A percentile compares a stretch with the other conserved stretches of the same genome.
These are phyloP conservation scores for Sebastes vulpes DNA, from an alignment of 2,797 vertebrate genomes.

Conservation along the genomic window DNA sequence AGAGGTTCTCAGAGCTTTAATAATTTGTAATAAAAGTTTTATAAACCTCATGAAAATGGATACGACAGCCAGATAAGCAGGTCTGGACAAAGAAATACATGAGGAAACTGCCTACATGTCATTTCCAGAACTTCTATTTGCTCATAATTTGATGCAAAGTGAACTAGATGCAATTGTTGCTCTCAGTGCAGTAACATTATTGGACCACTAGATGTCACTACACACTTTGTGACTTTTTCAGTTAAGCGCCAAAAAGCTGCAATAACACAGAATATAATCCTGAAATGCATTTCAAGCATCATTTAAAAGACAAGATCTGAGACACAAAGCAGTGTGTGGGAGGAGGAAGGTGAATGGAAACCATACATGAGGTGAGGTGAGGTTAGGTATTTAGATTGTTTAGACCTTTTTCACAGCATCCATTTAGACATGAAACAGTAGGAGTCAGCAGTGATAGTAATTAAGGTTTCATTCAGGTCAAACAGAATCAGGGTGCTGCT, in stretches of 20 bases:
- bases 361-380: neutral
- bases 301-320: neutral
- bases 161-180: neutral
- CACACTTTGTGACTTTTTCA: neutral
- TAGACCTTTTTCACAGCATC: too few species aligned
- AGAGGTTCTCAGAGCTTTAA: neutral
- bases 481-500: neutral
- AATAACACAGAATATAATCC: neutral
- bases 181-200: slow-evolving; percentile 10
- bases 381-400: neutral
- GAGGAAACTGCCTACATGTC: neutral
- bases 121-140: neutral
- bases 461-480: neutral
- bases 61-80: neutral
- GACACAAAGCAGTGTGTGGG: neutral
- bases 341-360: neutral
- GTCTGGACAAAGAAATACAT: neutral
- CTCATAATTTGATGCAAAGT: neutral
- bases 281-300: neutral
- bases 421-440: neutral
- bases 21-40: neutral
- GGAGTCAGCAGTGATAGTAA: neutral
- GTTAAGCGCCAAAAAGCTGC: neutral
- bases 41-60: neutral
- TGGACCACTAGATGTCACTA: slow-evolving; percentile 60